These are phyloP conservation scores for Dasyurus viverrinus DNA, from an alignment of 2,113 vertebrate genomes.

Conservation along the genomic window DNA sequence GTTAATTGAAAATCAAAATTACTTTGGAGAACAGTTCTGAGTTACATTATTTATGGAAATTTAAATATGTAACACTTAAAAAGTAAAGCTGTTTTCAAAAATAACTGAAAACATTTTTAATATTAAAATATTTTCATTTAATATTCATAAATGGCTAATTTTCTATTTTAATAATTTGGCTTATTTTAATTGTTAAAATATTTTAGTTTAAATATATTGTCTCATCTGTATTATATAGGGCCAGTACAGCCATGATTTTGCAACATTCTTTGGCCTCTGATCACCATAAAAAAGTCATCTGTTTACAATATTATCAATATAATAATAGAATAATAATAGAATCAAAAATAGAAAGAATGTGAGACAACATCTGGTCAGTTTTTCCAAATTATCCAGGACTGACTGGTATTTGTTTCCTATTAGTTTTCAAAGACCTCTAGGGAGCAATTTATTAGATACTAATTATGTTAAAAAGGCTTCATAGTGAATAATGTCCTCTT, in stretches of 20 bases:
- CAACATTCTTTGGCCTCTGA: not conserved
- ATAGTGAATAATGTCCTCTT: not conserved
- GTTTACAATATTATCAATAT: not conserved
- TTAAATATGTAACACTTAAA: not conserved
- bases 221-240: not conserved
- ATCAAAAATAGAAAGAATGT: not conserved
- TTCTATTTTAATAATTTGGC: no score
- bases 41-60: not conserved
- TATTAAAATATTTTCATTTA: not conserved
- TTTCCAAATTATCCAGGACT: not conserved
- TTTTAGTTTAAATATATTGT: no score
- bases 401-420: accelerated
- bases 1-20: not conserved
- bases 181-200: not conserved
- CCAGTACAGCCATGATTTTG: not conserved
- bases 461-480: not conserved
- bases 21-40: not conserved
- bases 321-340: no score
- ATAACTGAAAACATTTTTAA: not conserved
- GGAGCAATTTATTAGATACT: not conserved
- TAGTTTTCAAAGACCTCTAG: not conserved
- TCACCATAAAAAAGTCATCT: no score
- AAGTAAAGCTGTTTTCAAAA: not conserved
- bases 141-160: not conserved
- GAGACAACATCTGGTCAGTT: not conserved